phyloP scores from a whole-genome alignment of 2,888 invertebrate genomes.

The Unio pictorum region DNA sequence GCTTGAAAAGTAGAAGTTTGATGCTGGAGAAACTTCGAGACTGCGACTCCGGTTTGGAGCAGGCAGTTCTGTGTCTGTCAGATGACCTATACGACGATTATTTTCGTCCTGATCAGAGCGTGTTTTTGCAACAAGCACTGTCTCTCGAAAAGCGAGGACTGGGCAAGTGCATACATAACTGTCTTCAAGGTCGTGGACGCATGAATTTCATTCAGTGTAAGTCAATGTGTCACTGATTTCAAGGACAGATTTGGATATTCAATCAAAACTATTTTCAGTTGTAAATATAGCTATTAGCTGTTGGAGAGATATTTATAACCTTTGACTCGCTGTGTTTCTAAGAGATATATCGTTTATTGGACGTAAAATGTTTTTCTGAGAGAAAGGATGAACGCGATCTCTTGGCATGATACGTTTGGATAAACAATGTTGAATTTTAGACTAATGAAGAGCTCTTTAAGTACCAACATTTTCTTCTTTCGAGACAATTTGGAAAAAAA shows the following conservation, averaged over 20 bases:
- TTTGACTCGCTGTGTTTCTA: too few species aligned
- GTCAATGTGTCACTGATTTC: conserved; percentile 51
- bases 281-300: too few species aligned
- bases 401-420: too few species aligned
- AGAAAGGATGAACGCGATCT: too few species aligned
- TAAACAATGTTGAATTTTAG: too few species aligned
- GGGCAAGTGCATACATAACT: conserved; percentile 52
- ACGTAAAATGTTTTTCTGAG: too few species aligned
- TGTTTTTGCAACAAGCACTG: conserved; percentile 9
- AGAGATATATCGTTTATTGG: too few species aligned
- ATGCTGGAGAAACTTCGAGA: conserved; percentile 9
- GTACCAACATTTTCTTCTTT: too few species aligned
- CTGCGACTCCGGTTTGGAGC: conserved; percentile 16
- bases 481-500: too few species aligned
- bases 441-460: too few species aligned
- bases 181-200: conserved; percentile 43
- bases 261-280: neutral
- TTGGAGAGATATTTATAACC: too few species aligned
- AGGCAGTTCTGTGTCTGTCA: conserved; percentile 17
- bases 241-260: neutral
- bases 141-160: conserved; percentile 39
- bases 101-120: conserved; percentile 14
- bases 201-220: conserved; percentile 61
- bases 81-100: conserved; percentile 9
- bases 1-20: conserved; percentile 15